These are phyloP conservation scores for Synanceia verrucosa DNA, from an alignment of 2,797 vertebrate species.

Conservation along the genomic window DNA sequence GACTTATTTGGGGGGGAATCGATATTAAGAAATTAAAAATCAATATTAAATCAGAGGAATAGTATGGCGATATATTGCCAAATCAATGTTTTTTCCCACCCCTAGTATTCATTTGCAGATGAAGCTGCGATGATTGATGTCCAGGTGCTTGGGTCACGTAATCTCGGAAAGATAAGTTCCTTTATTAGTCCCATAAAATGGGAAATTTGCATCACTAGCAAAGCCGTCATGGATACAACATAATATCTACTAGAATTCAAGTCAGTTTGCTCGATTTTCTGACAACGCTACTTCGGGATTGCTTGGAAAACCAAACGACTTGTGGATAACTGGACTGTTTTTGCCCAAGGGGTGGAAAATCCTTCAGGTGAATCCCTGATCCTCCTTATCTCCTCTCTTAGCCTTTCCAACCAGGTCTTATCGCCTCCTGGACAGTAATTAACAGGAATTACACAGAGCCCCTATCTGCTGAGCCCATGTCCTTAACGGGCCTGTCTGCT, in stretches of 20 bases:
- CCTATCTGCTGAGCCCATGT: slow-evolving; percentile 69
- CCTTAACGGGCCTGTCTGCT: slow-evolving; percentile 63
- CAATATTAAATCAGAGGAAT: no score
- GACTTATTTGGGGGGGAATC: no score
- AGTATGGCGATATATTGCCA: no score
- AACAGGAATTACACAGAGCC: slow-evolving; percentile 78
- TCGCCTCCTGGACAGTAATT: slow-evolving; percentile 78
- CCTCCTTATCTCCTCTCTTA: slow-evolving; percentile 71
- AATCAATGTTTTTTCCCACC: no score
- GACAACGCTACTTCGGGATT: slow-evolving; percentile 13
- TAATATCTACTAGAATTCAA: no score
- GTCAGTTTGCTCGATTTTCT: no score
- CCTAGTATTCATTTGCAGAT: not conserved
- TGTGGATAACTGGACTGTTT: slow-evolving; percentile 59
- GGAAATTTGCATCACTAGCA: no score
- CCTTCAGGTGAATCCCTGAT: slow-evolving; percentile 68
- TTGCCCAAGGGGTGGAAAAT: slow-evolving; percentile 53
- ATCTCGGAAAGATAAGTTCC: no score
- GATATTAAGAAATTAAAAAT: no score
- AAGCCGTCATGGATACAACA: no score
- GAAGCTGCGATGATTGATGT: not conserved
- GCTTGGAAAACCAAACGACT: slow-evolving; percentile 41
- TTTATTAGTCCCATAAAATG: no score
- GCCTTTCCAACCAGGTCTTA: slow-evolving; percentile 74
- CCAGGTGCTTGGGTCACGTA: no score